These are phyloP conservation scores for Octonoba sinensis DNA, from an alignment of 2,888 invertebrate genomes.

Conservation along the genomic window DNA sequence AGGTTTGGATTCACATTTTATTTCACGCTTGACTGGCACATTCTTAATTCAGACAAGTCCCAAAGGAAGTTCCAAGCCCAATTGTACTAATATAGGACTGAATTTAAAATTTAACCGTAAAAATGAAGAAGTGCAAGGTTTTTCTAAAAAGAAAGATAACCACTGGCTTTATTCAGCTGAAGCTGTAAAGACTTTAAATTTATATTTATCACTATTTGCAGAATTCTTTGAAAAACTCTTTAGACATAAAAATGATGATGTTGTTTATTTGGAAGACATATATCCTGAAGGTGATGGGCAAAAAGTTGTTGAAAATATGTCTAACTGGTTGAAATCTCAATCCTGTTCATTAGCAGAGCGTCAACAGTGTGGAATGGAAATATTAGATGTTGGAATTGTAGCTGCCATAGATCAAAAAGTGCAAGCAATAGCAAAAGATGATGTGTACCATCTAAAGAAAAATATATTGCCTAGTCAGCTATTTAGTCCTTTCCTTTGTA, in stretches of 20 bases:
- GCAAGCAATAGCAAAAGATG: constrained; percentile 66
- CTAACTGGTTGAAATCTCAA: constrained; percentile 81
- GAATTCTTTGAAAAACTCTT: constrained; percentile 79
- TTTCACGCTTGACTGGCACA: constrained; percentile 89
- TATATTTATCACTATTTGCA: constrained; percentile 81
- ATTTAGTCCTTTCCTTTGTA: constrained; percentile 58
- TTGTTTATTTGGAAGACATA: constrained; percentile 53
- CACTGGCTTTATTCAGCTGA: constrained; percentile 86
- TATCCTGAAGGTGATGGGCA: constrained; percentile 57
- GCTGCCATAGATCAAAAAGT: constrained; percentile 74
- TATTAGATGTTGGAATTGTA: constrained; percentile 79
- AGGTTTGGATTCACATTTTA: constrained; percentile 77
- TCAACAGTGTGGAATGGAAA: constrained; percentile 80
- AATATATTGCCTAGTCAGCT: constrained; percentile 48
- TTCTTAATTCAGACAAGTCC: constrained; percentile 76
- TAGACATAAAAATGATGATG: constrained; percentile 55
- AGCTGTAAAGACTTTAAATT: constrained; percentile 79
- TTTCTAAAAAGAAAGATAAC: constrained; percentile 70
- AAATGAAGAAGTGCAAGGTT: constrained; percentile 76
- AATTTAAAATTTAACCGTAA: constrained; percentile 90
- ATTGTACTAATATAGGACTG: constrained; percentile 84
- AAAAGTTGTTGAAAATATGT: constrained; percentile 71
- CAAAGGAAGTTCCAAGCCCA: constrained; percentile 66
- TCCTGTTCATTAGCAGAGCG: constrained; percentile 77
- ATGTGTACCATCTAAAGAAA: constrained; percentile 33